Conservation (phyloP, 2,888 invertebrate species). For the Vesta saturnalis region DNA sequence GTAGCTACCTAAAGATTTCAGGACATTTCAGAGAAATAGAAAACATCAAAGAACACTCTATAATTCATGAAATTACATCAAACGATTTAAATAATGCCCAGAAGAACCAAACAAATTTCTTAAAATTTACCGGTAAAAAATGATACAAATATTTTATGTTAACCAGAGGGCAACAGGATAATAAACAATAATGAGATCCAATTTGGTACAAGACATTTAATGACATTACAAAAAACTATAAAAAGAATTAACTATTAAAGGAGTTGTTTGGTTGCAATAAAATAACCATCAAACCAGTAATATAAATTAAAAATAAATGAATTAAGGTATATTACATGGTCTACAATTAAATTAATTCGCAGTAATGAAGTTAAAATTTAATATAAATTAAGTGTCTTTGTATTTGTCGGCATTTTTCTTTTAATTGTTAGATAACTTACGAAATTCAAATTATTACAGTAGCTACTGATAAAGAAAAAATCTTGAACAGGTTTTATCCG, state of each 20-base stretch:
- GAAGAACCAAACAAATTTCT: constrained; percentile 24
- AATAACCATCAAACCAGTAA: constrained; percentile 24
- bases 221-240: constrained; percentile 13
- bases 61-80: neutral
- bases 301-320: constrained; percentile 37
- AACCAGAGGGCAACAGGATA: constrained; percentile 26
- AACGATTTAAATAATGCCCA: constrained; percentile 24
- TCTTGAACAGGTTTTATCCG: too few relatives aligned
- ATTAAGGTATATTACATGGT: constrained; percentile 22
- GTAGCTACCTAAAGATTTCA: too few relatives aligned
- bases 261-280: constrained; percentile 20
- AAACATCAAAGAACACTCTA: neutral
- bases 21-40: neutral
- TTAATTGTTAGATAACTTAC: constrained; percentile 21
- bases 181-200: constrained; percentile 31
- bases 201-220: constrained; percentile 21
- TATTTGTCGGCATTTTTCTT: constrained; percentile 29
- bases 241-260: constrained; percentile 24
- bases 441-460: constrained; percentile 26
- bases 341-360: constrained; percentile 34
- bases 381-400: constrained; percentile 30
- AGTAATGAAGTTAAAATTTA: constrained; percentile 34
- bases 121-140: constrained; percentile 16
- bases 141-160: constrained; percentile 19
- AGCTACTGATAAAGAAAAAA: constrained; percentile 11